phyloP scores from a whole-genome alignment of 2,113 vertebrate species.

The Rafetus swinhoei region DNA sequence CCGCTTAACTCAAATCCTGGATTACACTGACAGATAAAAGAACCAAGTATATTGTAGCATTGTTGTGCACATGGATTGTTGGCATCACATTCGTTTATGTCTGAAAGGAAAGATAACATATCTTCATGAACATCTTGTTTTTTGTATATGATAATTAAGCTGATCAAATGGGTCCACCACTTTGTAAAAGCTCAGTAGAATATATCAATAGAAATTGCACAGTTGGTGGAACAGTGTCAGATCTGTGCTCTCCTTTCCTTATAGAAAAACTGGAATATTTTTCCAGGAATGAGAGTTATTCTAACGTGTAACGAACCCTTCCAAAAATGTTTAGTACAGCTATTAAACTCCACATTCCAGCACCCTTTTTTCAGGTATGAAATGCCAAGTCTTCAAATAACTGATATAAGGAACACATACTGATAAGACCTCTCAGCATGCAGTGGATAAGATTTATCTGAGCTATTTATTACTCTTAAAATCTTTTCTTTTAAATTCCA shows the following conservation, averaged over 20 bases:
- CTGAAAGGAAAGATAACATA: constrained; percentile 79
- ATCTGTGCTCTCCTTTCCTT: constrained; percentile 48
- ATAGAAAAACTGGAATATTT: constrained; percentile 55
- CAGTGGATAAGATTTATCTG: constrained; percentile 75
- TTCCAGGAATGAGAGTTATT: constrained; percentile 69
- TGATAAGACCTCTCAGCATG: constrained; percentile 77
- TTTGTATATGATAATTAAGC: constrained; percentile 20
- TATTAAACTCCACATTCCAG: constrained; percentile 71
- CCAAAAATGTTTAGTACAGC: constrained; percentile 73
- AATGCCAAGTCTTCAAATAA: constrained; percentile 81
- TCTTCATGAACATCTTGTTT: constrained; percentile 31
- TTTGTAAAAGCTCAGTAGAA: constrained; percentile 56
- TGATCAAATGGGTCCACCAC: constrained; percentile 30
- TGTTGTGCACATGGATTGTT: constrained; percentile 92
- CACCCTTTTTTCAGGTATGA: constrained; percentile 62
- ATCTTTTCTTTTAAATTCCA: constrained; percentile 79
- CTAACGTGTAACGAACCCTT: constrained; percentile 69
- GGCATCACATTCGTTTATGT: constrained; percentile 92
- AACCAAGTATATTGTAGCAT: constrained; percentile 94
- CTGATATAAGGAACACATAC: constrained; percentile 72
- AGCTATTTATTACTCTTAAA: constrained; percentile 80
- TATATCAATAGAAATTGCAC: constrained; percentile 35
- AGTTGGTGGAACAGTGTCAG: constrained; percentile 52
- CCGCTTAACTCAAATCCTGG: constrained; percentile 91
- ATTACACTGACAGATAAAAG: constrained; percentile 94